phyloP scores from a whole-genome alignment of 2,888 invertebrate genomes.

The Lamellibrachia columna region DNA sequence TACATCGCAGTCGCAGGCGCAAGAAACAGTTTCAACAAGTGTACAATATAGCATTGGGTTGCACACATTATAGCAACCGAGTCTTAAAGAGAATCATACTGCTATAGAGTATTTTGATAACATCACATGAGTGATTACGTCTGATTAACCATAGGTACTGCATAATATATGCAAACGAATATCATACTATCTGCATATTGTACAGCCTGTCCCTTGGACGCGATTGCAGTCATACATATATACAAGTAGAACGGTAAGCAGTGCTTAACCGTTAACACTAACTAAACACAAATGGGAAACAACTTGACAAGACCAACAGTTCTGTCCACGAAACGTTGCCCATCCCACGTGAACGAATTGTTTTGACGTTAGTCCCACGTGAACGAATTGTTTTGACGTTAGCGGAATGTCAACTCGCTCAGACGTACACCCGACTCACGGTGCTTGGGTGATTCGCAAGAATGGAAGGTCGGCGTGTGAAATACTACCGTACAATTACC shows the following conservation, averaged over 20 bases:
- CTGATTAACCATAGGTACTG: background rate
- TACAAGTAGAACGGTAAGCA: background rate
- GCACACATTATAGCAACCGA: background rate
- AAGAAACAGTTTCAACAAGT: background rate
- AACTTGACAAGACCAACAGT: background rate
- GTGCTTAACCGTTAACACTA: background rate
- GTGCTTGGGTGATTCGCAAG: background rate
- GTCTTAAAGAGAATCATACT: background rate
- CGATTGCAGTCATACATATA: background rate
- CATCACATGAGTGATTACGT: background rate
- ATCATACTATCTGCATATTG: background rate
- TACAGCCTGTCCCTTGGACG: background rate
- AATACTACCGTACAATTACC: background rate
- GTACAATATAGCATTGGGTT: background rate
- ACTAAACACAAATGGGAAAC: background rate
- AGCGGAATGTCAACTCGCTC: background rate
- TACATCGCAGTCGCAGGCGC: background rate
- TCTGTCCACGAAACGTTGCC: background rate
- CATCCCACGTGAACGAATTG: background rate
- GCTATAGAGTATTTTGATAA: conserved; percentile 1
- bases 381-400: background rate
- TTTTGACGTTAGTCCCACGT: background rate
- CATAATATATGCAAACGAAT: background rate
- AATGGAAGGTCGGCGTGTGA: background rate
- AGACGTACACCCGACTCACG: background rate